phyloP scores from a whole-genome alignment of 1,140 invertebrate genomes.

The Scaptodrosophila lebanonensis region DNA sequence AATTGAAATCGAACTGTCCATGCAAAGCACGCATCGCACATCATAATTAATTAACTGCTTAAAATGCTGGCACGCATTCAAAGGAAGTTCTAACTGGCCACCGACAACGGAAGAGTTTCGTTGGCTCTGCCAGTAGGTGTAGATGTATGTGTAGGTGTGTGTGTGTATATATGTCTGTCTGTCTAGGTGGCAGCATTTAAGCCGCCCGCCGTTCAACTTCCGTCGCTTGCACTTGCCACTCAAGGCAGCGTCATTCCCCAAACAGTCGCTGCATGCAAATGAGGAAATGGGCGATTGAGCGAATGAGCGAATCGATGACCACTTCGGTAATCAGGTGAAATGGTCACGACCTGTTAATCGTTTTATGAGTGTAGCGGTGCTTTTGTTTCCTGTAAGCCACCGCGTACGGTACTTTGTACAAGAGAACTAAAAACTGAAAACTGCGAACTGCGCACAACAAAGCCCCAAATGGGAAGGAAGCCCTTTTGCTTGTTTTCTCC shows the following conservation, averaged over 20 bases:
- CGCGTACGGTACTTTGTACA: slow-evolving; percentile 41
- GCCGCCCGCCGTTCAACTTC: slow-evolving; percentile 52
- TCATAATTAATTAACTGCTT: slow-evolving; percentile 59
- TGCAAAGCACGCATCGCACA: slow-evolving; percentile 57
- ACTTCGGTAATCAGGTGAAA: slow-evolving; percentile 62
- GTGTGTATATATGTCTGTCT: too few relatives aligned
- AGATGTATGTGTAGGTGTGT: slow-evolving; percentile 2
- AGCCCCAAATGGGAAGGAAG: slow-evolving; percentile 11
- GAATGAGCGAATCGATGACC: background rate
- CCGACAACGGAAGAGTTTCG: background rate
- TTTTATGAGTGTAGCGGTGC: slow-evolving; percentile 74
- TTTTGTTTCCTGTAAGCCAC: slow-evolving; percentile 61
- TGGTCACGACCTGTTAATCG: slow-evolving; percentile 73
- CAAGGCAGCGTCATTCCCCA: slow-evolving; percentile 15
- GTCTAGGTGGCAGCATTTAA: too few relatives aligned
- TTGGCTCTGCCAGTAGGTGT: background rate
- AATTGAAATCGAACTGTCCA: slow-evolving; percentile 24
- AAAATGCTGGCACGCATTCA: slow-evolving; percentile 41
- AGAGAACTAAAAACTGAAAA: background rate
- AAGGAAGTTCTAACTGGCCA: slow-evolving; percentile 58
- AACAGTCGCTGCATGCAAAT: slow-evolving; percentile 53
- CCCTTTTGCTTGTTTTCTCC: slow-evolving; percentile 50
- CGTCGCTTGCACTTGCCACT: slow-evolving; percentile 41
- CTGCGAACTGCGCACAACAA: slow-evolving; percentile 1
- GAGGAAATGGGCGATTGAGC: slow-evolving; percentile 9